These are phyloP conservation scores for Montifringilla adamsi DNA, from an alignment of 2,113 vertebrate species.

Conservation along the genomic window DNA sequence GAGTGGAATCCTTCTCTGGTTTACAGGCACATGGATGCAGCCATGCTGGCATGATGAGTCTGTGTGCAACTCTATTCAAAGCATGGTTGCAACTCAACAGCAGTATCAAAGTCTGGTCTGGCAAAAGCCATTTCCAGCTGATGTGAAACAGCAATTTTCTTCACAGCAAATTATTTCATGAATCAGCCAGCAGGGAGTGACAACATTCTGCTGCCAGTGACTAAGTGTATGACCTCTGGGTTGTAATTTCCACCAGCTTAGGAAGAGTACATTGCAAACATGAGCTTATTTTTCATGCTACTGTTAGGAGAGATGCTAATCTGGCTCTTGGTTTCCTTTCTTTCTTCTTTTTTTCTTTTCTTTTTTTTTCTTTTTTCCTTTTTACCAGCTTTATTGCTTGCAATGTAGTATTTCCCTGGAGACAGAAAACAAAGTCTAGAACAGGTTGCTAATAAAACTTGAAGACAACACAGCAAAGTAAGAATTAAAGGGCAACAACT, in stretches of 20 bases:
- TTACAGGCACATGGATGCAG: not conserved
- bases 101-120: not conserved
- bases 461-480: not conserved
- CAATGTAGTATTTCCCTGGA: not conserved
- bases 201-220: slow-evolving; percentile 26
- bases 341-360: not conserved
- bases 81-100: not conserved
- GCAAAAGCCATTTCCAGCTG: not conserved
- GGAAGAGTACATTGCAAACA: not conserved
- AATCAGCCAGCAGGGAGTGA: slow-evolving; percentile 44
- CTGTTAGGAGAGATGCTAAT: slow-evolving; percentile 27
- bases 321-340: not conserved
- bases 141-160: slow-evolving; percentile 9
- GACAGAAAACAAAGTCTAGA: not conserved
- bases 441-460: not conserved
- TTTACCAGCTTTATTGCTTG: not conserved
- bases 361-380: accelerated
- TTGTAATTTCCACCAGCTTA: slow-evolving; percentile 26
- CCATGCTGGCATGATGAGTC: not conserved
- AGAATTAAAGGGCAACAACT: slow-evolving; percentile 15
- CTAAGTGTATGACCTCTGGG: not conserved
- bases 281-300: not conserved
- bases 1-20: not conserved
- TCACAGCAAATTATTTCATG: slow-evolving; percentile 39
- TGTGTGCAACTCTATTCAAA: not conserved